phyloP scores from a whole-genome alignment of 2,797 vertebrate species.

The Phyllotis vaccarum region DNA sequence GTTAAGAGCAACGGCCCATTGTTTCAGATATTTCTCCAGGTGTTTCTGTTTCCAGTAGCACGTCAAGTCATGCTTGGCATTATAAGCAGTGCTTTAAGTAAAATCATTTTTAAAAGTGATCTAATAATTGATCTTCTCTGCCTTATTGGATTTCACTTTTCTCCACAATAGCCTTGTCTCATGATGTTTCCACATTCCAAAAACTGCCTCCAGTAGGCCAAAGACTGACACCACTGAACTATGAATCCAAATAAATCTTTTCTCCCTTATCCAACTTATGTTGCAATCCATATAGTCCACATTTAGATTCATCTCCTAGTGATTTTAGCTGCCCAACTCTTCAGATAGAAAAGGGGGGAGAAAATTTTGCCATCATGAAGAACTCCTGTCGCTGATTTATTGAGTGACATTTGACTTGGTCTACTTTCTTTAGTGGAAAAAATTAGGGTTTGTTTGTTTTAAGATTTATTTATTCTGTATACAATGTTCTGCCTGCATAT shows the following conservation, averaged over 20 bases:
- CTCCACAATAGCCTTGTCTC: neutral
- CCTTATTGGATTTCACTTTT: neutral
- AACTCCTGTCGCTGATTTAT: neutral
- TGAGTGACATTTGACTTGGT: neutral
- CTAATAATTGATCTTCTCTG: neutral
- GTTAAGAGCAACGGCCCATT: neutral
- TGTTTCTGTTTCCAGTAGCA: no score
- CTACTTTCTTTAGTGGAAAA: neutral
- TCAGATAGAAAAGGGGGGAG: neutral
- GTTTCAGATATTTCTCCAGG: neutral
- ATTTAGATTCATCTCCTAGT: neutral
- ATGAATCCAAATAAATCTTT: neutral
- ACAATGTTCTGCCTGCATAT: no score
- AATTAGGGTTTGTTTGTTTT: no score
- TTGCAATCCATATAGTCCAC: neutral
- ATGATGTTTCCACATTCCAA: neutral
- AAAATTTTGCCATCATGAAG: neutral
- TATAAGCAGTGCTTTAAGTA: neutral
- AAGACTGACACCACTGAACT: neutral
- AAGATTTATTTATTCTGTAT: no score
- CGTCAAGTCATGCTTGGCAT: neutral
- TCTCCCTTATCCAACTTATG: neutral
- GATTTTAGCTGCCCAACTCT: neutral
- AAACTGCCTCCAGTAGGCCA: neutral
- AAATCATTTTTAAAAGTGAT: neutral